These are phyloP conservation scores for Tonatia bakeri DNA, from an alignment of 2,113 vertebrate genomes.

Conservation along the genomic window DNA sequence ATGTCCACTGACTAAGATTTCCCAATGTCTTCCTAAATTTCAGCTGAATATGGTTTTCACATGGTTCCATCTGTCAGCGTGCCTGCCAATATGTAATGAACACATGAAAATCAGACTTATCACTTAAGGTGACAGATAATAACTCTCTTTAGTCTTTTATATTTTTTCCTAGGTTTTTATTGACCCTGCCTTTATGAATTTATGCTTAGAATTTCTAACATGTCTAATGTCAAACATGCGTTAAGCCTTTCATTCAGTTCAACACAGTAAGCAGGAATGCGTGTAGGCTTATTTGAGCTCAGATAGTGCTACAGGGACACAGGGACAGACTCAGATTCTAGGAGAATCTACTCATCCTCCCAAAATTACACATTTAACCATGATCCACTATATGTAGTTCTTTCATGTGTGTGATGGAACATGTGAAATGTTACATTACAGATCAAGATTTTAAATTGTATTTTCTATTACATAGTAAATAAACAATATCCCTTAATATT, in stretches of 20 bases:
- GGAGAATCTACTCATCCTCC: not conserved
- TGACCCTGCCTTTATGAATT: slow-evolving; percentile 2
- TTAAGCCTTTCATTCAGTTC: not conserved
- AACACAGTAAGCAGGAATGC: not conserved
- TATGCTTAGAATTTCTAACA: not conserved
- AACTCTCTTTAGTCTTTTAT: not conserved
- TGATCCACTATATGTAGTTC: not conserved
- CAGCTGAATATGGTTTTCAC: not conserved
- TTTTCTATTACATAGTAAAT: not conserved
- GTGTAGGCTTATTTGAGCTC: not conserved
- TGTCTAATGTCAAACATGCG: not conserved
- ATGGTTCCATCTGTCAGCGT: not conserved
- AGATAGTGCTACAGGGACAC: not conserved
- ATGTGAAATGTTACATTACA: not conserved
- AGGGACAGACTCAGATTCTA: not conserved
- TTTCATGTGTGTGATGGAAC: not conserved
- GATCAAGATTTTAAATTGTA: slow-evolving; percentile 7
- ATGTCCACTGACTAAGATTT: not conserved
- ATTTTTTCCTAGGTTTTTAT: not conserved
- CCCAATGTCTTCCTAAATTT: not conserved
- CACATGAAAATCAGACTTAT: not conserved
- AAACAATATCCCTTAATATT: not conserved
- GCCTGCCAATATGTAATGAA: not conserved
- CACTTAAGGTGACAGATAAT: not conserved
- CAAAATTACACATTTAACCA: not conserved